Percentiles rank a stretch among this genome's conserved stretches.
Conservation (phyloP, 2,888 invertebrate genomes). For the Eustalomyia histrio region DNA sequence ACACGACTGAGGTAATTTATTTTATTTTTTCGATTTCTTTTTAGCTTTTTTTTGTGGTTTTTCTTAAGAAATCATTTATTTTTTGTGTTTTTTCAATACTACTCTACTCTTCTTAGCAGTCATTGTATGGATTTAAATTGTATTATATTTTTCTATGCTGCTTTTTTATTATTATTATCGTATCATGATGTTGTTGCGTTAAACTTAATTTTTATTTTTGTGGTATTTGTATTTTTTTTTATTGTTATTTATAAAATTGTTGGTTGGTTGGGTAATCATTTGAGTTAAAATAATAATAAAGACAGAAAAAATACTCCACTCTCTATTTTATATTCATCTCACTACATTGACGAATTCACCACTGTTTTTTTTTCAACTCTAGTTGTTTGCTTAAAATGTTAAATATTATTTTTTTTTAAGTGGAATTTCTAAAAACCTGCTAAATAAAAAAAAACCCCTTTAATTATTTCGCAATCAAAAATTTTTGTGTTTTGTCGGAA, state of each 20-base stretch:
- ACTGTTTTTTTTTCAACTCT: neutral
- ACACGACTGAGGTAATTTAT: slow-evolving; percentile 26
- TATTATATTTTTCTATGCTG: slow-evolving; percentile 11
- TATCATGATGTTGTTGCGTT: slow-evolving; percentile 9
- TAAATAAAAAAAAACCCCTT: slow-evolving; percentile 9
- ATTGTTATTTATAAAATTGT: slow-evolving; percentile 11
- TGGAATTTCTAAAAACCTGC: slow-evolving; percentile 1
- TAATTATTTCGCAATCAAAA: slow-evolving; percentile 35
- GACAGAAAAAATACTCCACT: neutral
- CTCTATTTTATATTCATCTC: slow-evolving; percentile 1
- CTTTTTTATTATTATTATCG: slow-evolving; percentile 9
- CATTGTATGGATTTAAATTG: slow-evolving; percentile 9
- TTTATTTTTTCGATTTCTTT: slow-evolving; percentile 22
- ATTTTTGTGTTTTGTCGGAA: slow-evolving; percentile 21
- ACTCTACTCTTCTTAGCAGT: slow-evolving; percentile 14
- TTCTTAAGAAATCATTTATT: slow-evolving; percentile 36
- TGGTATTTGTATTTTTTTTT: slow-evolving; percentile 1
- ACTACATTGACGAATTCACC: slow-evolving; percentile 20
- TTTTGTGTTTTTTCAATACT: slow-evolving; percentile 1
- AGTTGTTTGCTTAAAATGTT: slow-evolving; percentile 4
- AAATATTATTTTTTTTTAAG: neutral
- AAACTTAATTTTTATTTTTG: slow-evolving; percentile 20
- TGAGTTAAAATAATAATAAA: neutral
- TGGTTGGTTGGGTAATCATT: slow-evolving; percentile 43
- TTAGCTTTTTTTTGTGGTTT: slow-evolving; percentile 19